Base-by-base conservation (phyloP, 2,888 invertebrate genomes). In the Nomada flava region DNA sequence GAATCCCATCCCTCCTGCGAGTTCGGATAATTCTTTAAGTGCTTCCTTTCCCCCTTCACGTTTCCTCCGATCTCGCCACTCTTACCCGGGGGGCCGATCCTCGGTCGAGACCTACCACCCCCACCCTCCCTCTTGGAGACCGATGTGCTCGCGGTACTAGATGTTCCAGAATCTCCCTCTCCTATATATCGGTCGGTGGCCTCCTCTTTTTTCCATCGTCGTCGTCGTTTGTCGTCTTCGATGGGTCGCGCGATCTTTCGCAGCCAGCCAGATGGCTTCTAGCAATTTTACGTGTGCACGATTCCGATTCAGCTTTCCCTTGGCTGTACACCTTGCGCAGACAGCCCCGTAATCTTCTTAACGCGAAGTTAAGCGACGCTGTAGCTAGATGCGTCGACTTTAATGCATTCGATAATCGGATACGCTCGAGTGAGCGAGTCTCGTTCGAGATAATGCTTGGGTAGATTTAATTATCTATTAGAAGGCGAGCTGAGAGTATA, bases 11-110 rank as follows among this genome's bases (percentile, higher is more conserved):
- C 91, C 89, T 88, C 86, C 90, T 89, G 89, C 89, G 92, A 92
- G 92, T 92, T 93, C 92, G 92, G 93, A 93, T 93, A 93, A 93
- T 93, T 93, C 93, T 93, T 93, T 93, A 93, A 93, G 93, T 93
- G 93, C 93, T 93, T 93, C 92, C 92, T 92, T 90, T 89, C 89
- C 88, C 90, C 90, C 88, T 86, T 85, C 82, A 18, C 79, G 77
- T 71, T 76, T 73, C 82, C 87, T 76, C 78, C 86, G 84, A 77
- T 79, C 86, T 76, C 81, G 81, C 79, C 82, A 70, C 89, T 82
- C 85, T 86, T 86, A 86, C 86, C 86, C 88, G 86, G 86, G 79
- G 83, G 87, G 89, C 80, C 89, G 82, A 86, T 87, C 83, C 89
- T 83, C 83, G 85, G 85, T 83, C 85, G 81, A 84, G 83, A 87